These are phyloP conservation scores for Coregonus ussuriensis DNA, from an alignment of 2,797 vertebrate species.

Conservation along the genomic window DNA sequence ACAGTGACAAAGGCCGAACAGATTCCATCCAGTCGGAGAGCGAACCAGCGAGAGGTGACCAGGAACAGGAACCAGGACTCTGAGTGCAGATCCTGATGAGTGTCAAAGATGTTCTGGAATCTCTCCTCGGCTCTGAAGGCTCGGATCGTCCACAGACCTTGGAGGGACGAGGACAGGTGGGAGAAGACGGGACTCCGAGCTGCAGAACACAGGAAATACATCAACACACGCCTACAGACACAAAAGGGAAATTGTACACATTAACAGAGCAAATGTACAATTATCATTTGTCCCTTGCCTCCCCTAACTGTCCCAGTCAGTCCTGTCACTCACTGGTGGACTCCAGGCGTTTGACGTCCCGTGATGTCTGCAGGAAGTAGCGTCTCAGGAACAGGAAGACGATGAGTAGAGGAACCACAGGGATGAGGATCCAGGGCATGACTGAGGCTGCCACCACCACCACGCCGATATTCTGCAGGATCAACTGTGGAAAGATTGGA, in stretches of 20 bases:
- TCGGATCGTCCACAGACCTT: slow-evolving; percentile 93
- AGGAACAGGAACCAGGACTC: slow-evolving; percentile 95
- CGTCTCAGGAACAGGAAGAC: slow-evolving; percentile 79
- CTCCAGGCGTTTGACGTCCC: slow-evolving; percentile 89
- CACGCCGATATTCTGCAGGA: slow-evolving; percentile 86
- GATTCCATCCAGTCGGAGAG: slow-evolving; percentile 91
- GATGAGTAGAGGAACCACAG: slow-evolving; percentile 79
- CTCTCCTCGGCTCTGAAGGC: slow-evolving; percentile 86
- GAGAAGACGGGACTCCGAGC: slow-evolving; percentile 94
- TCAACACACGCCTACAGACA: neutral
- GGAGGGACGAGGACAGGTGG: slow-evolving; percentile 89
- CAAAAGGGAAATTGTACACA: neutral
- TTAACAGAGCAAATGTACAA: too few species aligned
- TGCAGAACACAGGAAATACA: slow-evolving; percentile 41
- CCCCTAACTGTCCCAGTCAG: too few species aligned
- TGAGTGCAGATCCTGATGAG: slow-evolving; percentile 93
- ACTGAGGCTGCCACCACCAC: slow-evolving; percentile 80
- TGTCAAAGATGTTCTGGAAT: slow-evolving; percentile 90
- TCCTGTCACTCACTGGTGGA: slow-evolving; percentile 80
- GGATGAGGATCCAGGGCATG: slow-evolving; percentile 86
- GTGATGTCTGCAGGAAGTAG: slow-evolving; percentile 88
- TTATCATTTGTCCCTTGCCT: too few species aligned
- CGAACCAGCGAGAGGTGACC: slow-evolving; percentile 93
- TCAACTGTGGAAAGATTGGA: slow-evolving; percentile 54
- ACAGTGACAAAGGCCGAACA: slow-evolving; percentile 88